Evolutionary conservation across 2,113 vertebrate species (phyloP).

Genomic region (Vimba vimba): DNA sequence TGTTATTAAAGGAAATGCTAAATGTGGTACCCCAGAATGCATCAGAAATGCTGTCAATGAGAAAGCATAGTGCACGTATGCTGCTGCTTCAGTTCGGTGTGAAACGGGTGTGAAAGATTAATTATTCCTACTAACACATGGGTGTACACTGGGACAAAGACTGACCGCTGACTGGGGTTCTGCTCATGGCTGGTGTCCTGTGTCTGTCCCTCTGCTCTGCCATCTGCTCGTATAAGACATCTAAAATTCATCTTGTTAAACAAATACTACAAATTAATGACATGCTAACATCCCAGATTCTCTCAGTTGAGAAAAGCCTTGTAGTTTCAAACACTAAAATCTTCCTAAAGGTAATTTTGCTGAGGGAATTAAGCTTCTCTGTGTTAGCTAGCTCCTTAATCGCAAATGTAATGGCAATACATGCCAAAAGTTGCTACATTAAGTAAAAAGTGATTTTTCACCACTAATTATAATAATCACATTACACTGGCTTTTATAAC

Average conservation of each 20-base stretch:
- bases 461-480: background rate
- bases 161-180: conserved; percentile 56
- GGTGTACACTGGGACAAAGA: conserved; percentile 36
- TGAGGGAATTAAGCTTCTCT: too few relatives aligned
- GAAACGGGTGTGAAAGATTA: background rate
- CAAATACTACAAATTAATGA: background rate
- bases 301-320: background rate
- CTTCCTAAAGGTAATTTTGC: background rate
- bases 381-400: background rate
- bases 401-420: background rate
- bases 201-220: conserved; percentile 55
- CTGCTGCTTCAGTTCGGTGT: background rate
- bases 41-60: background rate
- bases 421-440: background rate
- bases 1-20: too few relatives aligned
- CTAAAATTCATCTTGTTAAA: background rate
- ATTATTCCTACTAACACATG: conserved; percentile 1
- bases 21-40: background rate
- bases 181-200: conserved; percentile 64
- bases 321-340: background rate
- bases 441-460: background rate
- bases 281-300: background rate
- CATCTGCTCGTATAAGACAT: conserved; percentile 37
- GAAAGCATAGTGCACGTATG: background rate
- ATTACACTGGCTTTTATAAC: background rate